Evolutionary conservation across 2,797 vertebrate genomes (phyloP).

Genomic region (Galago senegalensis): DNA sequence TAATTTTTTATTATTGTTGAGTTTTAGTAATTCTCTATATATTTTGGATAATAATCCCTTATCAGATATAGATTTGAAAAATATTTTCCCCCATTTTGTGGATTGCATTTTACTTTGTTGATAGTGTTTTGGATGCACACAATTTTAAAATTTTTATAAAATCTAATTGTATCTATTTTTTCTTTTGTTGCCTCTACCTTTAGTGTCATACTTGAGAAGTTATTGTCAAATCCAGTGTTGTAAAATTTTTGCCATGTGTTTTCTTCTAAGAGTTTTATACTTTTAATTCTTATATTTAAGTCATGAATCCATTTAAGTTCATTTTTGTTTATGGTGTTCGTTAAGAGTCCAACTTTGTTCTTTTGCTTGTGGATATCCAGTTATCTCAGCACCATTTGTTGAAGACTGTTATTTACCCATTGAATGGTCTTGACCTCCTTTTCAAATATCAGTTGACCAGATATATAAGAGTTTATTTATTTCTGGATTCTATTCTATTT

Average conservation of each 20-base stretch:
- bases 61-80: neutral
- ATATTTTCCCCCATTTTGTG: neutral
- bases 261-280: neutral
- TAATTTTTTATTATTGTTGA: neutral
- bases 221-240: neutral
- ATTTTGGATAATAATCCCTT: neutral
- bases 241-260: neutral
- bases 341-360: neutral
- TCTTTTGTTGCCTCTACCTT: neutral
- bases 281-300: neutral
- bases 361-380: neutral
- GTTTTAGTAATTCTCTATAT: neutral
- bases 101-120: conserved; percentile 31
- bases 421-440: neutral
- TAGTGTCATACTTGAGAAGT: neutral
- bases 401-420: neutral
- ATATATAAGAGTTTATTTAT: neutral
- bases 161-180: neutral
- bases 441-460: neutral
- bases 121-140: neutral
- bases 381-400: neutral
- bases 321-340: neutral
- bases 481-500: neutral
- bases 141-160: neutral
- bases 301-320: neutral